Percentiles rank a stretch among this genome's conserved stretches.
Conservation (phyloP, 2,113 vertebrate genomes). For the Meriones unguiculatus region DNA sequence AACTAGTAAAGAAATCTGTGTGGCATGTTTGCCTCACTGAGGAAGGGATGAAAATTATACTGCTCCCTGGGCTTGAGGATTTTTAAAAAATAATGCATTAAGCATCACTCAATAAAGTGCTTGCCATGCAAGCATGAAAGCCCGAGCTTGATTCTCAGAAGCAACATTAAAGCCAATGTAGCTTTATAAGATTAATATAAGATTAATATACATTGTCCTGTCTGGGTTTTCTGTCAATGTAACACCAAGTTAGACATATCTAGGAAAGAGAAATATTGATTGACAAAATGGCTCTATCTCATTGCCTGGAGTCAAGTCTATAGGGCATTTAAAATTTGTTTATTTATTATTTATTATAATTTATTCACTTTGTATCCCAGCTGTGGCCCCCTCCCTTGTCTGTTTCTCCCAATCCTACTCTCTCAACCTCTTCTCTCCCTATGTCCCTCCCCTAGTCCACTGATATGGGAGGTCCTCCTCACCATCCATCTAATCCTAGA, state of each 20-base stretch:
- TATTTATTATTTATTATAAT: no score
- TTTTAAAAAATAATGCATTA: neutral
- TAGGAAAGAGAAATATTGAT: neutral
- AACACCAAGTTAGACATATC: neutral
- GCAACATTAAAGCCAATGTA: neutral
- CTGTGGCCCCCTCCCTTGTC: no score
- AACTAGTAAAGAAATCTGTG: neutral
- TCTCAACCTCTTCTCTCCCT: no score
- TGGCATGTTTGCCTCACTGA: neutral
- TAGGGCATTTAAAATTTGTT: neutral
- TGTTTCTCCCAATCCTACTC: no score
- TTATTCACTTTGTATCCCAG: no score
- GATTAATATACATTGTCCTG: neutral
- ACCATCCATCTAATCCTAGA: no score
- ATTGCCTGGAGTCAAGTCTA: neutral
- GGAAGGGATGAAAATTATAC: neutral
- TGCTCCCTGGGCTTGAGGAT: neutral
- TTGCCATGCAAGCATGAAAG: neutral
- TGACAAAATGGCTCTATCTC: neutral
- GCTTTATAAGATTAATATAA: neutral
- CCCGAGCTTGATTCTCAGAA: neutral
- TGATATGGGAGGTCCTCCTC: no score
- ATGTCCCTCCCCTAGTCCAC: no score
- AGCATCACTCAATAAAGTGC: neutral
- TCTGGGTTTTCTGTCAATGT: neutral